Conservation (phyloP, 2,888 invertebrate species). For the Julus scanicus region DNA sequence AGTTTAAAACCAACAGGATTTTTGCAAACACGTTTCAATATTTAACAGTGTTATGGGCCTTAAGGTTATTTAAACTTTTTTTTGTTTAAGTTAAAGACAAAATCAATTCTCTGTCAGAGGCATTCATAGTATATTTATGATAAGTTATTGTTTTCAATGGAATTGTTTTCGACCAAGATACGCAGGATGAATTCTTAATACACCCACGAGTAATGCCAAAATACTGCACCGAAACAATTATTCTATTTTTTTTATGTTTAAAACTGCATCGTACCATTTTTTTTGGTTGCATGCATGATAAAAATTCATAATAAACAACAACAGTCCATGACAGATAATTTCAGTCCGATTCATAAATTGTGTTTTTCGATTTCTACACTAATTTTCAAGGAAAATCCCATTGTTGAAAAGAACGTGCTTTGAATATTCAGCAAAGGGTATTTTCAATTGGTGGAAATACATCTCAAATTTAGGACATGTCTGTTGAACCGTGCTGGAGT, state of each 20-base stretch:
- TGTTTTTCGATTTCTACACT: background rate
- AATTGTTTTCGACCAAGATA: background rate
- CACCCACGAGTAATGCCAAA: background rate
- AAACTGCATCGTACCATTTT: background rate
- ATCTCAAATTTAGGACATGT: background rate
- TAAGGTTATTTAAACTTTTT: no score
- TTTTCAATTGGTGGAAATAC: background rate
- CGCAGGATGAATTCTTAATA: background rate
- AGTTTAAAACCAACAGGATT: no score
- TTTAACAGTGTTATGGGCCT: no score
- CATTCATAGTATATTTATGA: background rate
- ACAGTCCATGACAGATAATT: background rate
- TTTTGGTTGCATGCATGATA: background rate
- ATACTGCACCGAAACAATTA: slow-evolving; percentile 13
- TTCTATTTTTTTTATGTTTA: background rate
- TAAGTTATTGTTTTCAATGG: background rate
- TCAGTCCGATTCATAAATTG: background rate
- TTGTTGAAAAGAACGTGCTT: background rate
- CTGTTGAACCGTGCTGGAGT: background rate
- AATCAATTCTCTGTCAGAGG: background rate
- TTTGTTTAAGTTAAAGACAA: no score
- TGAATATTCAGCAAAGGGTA: background rate
- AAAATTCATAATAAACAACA: background rate
- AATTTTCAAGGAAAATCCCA: slow-evolving; percentile 15
- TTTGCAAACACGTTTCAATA: no score